Evolutionary conservation across 35 echinoderm and acorn worm species (phyloP).

Genomic region (Ophiothrix spiculata): DNA sequence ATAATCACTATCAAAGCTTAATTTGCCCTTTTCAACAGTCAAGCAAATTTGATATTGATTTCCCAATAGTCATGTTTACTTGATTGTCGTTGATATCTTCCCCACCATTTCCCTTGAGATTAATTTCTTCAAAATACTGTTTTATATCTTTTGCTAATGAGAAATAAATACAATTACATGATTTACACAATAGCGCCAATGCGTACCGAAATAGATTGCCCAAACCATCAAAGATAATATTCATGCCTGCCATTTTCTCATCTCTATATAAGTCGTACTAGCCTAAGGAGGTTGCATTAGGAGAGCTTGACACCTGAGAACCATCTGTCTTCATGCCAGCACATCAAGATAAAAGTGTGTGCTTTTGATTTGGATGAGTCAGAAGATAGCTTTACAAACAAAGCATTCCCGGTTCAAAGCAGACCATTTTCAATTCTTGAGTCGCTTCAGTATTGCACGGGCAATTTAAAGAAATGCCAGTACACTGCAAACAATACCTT

Average conservation of each 20-base stretch:
- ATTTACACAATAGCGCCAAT: neutral
- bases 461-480: slow-evolving; percentile 9
- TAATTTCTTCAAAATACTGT: neutral
- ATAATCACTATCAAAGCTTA: too few relatives aligned
- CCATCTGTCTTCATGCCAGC: too few relatives aligned
- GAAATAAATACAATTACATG: slow-evolving; percentile 4
- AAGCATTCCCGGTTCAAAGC: neutral
- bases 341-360: too few relatives aligned
- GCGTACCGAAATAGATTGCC: neutral
- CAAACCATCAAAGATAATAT: slow-evolving; percentile 1
- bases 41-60: too few relatives aligned
- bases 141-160: neutral
- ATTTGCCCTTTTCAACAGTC: too few relatives aligned
- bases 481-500: slow-evolving; percentile 1
- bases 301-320: neutral
- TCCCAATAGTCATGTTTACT: too few relatives aligned
- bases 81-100: too few relatives aligned
- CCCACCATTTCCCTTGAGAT: neutral
- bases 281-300: neutral
- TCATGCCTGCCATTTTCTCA: neutral
- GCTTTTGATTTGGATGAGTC: too few relatives aligned
- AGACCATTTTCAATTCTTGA: neutral
- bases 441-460: neutral
- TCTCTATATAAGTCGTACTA: slow-evolving; percentile 9
- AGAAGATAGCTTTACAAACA: neutral